Evolutionary conservation across 2,888 invertebrate genomes (phyloP), one percentile per base, ranked within the genome.

Genomic region (Drosophila meridiana): DNA sequence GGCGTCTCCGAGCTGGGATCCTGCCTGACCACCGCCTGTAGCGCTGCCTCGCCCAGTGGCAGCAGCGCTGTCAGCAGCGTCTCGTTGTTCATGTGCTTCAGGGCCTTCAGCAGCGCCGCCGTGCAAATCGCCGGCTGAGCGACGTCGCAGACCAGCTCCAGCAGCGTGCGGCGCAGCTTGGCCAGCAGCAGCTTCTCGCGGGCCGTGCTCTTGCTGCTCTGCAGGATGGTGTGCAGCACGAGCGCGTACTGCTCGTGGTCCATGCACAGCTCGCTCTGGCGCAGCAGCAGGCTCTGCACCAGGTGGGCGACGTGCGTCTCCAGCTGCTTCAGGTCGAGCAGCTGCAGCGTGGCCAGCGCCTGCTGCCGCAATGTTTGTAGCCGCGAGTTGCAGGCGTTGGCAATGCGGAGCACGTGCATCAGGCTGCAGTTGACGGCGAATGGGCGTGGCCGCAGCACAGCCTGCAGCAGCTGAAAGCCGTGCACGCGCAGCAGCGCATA

Each of bases 181-280:
- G 69, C 56, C 55, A 76, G 80, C 92, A 94, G 47, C 78, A 93
- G 0, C 47, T 80, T 81, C 34, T 82, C 69, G n/a, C 73, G 61
- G 1, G 75, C 30, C 20, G 68, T 69, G 3, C 36, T 32, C 4
- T 67, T 71, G 6, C 34, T 53, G 6, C 79, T 69, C n/a, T 80
- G 78, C 11, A 96, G 80, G 63, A 96, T 92, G 13, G 95, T 95
- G 76, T 95, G 95, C 2, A 97, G 89, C 28, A 95, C 93, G 45
- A 96, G 92, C 0, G 95, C 93, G 26, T 96, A 92, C 89, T 97
- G 96, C 73, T 96, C 95, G 43, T 94, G 92, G 83, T 97, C 97
- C 73, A 96, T 91, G 36, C 94, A 77, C 47, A 97, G 93, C 89
- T 96, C 97, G 63, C 94, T 93, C 70, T 93, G 93, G 50, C 94